phyloP scores from a whole-genome alignment of 2,888 invertebrate species.

The Mechanitis messenoides region DNA sequence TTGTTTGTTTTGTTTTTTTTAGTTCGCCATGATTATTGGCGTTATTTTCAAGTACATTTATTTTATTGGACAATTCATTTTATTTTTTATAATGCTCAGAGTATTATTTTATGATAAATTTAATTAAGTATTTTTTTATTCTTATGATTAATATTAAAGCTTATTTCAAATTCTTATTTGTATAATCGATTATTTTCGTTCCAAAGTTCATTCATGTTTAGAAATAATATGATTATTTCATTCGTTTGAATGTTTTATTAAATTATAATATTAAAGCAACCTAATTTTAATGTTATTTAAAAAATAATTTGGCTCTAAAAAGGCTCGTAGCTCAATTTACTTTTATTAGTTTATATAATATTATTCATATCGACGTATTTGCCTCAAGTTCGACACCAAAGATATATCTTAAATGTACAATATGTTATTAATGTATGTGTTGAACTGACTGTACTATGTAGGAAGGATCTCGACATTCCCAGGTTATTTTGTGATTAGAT shows the following conservation, averaged over 20 bases:
- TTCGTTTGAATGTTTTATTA: too few relatives aligned
- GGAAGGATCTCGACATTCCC: slow-evolving; percentile 67
- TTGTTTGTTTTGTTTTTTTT: neutral
- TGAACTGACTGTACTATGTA: slow-evolving; percentile 45
- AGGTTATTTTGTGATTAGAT: slow-evolving; percentile 46
- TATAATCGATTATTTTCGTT: too few relatives aligned
- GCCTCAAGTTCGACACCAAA: slow-evolving; percentile 62
- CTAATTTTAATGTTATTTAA: too few relatives aligned
- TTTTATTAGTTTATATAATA: slow-evolving; percentile 15
- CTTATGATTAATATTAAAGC: neutral
- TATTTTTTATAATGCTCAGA: slow-evolving; percentile 20
- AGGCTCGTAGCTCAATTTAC: neutral
- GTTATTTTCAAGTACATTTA: slow-evolving; percentile 3
- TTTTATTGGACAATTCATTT: neutral
- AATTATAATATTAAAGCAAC: too few relatives aligned
- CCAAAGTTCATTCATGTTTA: too few relatives aligned
- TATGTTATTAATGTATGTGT: slow-evolving; percentile 45
- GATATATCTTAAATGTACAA: slow-evolving; percentile 48
- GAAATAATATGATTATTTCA: too few relatives aligned
- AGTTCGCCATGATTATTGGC: neutral
- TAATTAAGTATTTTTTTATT: neutral
- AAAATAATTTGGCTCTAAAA: neutral
- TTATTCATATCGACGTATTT: slow-evolving; percentile 16
- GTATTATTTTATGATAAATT: slow-evolving; percentile 23
- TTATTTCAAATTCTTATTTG: too few relatives aligned